A percentile compares a stretch with the other conserved stretches of the same genome.
Evolutionary conservation across 2,888 invertebrate genomes (phyloP).

Genomic region (Aleiodes alternator): DNA sequence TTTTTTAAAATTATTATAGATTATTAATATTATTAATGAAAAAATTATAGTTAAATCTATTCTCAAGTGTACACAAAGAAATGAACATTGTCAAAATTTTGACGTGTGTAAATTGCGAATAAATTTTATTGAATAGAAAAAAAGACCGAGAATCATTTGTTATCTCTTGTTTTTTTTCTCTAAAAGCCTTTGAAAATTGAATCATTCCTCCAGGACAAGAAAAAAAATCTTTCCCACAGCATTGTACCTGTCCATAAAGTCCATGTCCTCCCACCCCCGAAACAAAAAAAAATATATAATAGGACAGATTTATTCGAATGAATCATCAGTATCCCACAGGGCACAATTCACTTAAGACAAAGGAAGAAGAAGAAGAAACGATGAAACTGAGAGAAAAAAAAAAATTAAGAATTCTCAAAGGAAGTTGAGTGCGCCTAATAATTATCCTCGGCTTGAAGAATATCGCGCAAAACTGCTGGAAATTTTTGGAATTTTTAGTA

Average conservation of each 20-base stretch:
- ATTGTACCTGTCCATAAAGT: constrained; percentile 12
- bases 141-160: background rate
- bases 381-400: constrained; percentile 1
- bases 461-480: too few species aligned
- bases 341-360: constrained; percentile 20
- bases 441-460: background rate
- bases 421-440: background rate
- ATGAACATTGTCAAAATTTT: constrained; percentile 8
- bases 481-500: too few species aligned
- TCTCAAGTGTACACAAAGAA: constrained; percentile 7
- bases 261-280: constrained; percentile 4
- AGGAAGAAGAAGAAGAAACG: background rate
- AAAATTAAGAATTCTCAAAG: background rate
- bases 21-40: constrained; percentile 25
- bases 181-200: constrained; percentile 21
- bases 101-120: constrained; percentile 38
- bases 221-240: constrained; percentile 24
- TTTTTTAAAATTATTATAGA: constrained; percentile 42
- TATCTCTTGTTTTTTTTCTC: background rate
- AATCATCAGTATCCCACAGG: constrained; percentile 37
- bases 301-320: constrained; percentile 35
- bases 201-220: background rate
- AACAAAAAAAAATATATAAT: constrained; percentile 7
- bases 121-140: constrained; percentile 34
- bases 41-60: constrained; percentile 32